Conservation (phyloP, 2,113 vertebrate species). For the Nibea coibor region DNA sequence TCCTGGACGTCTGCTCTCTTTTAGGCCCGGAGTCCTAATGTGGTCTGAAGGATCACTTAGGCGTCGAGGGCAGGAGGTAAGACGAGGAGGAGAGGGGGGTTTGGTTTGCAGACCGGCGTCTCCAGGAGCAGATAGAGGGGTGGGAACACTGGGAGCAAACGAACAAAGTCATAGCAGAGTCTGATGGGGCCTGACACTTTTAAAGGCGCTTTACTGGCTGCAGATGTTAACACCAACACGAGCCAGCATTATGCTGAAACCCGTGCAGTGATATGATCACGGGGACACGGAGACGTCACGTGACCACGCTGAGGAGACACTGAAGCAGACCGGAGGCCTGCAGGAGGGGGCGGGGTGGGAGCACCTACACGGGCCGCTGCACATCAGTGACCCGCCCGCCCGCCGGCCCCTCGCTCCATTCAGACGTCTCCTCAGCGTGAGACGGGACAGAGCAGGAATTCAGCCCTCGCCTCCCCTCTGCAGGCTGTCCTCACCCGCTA, state of each 20-base stretch:
- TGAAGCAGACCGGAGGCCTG: not conserved
- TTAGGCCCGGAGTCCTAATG: not conserved
- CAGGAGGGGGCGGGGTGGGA: conserved; percentile 6
- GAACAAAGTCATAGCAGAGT: not conserved
- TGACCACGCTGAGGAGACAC: not conserved
- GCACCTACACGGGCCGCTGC: conserved; percentile 37
- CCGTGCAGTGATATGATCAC: too few species aligned
- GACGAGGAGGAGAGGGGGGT: not conserved
- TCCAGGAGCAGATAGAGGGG: not conserved
- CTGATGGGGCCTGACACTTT: not conserved
- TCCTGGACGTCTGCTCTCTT: conserved; percentile 4
- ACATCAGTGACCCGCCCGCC: conserved; percentile 23
- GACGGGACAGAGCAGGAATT: conserved; percentile 7
- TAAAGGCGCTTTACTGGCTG: not conserved
- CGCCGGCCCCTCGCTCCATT: conserved; percentile 26
- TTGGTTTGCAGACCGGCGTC: not conserved
- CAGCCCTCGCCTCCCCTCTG: not conserved
- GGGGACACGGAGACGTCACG: too few species aligned
- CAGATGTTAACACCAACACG: not conserved
- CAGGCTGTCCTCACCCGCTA: too few species aligned
- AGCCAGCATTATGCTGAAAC: not conserved
- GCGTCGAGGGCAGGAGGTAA: not conserved
- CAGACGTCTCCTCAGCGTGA: conserved; percentile 28
- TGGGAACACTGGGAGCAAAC: not conserved
- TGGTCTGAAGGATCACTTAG: conserved; percentile 33